phyloP scores from a whole-genome alignment of 1,140 invertebrate species.

The Aporrectodea caliginosa region DNA sequence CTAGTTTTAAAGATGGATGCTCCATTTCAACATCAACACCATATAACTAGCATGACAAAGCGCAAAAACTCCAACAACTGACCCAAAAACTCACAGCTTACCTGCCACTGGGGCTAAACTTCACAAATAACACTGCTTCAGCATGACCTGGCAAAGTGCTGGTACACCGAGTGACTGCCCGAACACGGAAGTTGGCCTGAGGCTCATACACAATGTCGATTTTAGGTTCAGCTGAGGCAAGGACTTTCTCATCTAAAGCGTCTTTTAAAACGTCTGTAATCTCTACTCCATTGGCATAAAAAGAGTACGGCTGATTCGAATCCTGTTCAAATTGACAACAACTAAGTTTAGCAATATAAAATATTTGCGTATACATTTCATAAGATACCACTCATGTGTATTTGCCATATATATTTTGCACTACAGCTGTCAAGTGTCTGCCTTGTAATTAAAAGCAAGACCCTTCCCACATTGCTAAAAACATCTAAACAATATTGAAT shows the following conservation, averaged over 20 bases:
- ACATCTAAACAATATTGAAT: not conserved
- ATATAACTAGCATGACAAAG: too few species aligned
- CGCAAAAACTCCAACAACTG: too few species aligned
- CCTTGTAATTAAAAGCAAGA: not conserved
- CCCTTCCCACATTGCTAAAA: not conserved
- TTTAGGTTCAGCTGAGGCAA: slow-evolving; percentile 61
- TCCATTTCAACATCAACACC: too few species aligned
- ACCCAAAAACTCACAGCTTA: too few species aligned
- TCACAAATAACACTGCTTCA: slow-evolving; percentile 87
- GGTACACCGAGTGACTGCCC: slow-evolving; percentile 58
- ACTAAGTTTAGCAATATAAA: not conserved
- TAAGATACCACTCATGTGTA: not conserved
- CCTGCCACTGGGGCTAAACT: slow-evolving; percentile 87
- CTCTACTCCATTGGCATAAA: slow-evolving; percentile 83
- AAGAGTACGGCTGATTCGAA: slow-evolving; percentile 68
- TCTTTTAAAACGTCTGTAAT: slow-evolving; percentile 71
- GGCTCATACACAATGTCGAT: slow-evolving; percentile 92
- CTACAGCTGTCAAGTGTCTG: too few species aligned
- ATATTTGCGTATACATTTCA: not conserved
- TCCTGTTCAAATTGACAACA: slow-evolving; percentile 36
- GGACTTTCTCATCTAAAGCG: slow-evolving; percentile 62
- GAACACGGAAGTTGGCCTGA: slow-evolving; percentile 84
- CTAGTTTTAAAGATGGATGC: too few species aligned
- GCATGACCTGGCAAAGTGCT: slow-evolving; percentile 88
- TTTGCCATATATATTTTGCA: not conserved